A percentile compares a stretch with the other conserved stretches of the same genome.
These are phyloP conservation scores for Drosophila neotestacea DNA, from an alignment of 2,888 invertebrate genomes.

Conservation along the genomic window DNA sequence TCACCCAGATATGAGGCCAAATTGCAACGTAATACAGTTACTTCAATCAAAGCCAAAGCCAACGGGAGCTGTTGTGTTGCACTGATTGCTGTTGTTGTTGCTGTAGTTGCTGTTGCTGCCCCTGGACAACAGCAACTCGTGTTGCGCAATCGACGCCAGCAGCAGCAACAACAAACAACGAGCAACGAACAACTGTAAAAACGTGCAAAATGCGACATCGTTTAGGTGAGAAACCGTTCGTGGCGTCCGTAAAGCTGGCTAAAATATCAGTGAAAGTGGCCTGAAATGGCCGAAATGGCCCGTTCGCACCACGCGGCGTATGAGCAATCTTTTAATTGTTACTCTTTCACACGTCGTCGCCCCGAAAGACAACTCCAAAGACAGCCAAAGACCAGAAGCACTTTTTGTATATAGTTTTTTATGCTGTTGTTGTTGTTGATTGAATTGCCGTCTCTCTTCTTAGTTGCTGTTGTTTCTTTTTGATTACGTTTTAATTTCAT, in stretches of 20 bases:
- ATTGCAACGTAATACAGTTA: conserved; percentile 57
- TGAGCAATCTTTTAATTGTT: conserved; percentile 66
- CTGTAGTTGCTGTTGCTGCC: conserved; percentile 20
- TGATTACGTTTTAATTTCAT: conserved; percentile 66
- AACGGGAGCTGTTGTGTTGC: conserved; percentile 24
- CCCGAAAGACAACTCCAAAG: conserved; percentile 27
- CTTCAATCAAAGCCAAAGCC: conserved; percentile 45
- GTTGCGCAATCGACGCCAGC: conserved; percentile 61
- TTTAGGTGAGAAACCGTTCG: conserved; percentile 61
- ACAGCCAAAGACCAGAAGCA: conserved; percentile 67
- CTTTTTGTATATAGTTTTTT: conserved; percentile 19
- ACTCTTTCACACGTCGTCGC: conserved; percentile 72
- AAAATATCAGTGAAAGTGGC: conserved; percentile 79
- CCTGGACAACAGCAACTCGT: conserved; percentile 31
- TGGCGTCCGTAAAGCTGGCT: conserved; percentile 8
- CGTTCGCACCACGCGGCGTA: conserved; percentile 66
- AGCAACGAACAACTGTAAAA: conserved; percentile 39
- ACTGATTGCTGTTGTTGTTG: conserved; percentile 39
- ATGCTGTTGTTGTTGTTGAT: conserved; percentile 43
- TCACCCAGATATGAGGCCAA: conserved; percentile 71
- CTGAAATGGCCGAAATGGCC: background rate
- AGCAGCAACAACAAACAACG: conserved; percentile 18
- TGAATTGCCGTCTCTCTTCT: conserved; percentile 48
- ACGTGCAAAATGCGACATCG: conserved; percentile 56
- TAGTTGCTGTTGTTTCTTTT: conserved; percentile 15